Percentiles rank a stretch among this genome's conserved stretches.
Evolutionary conservation across 2,888 invertebrate genomes (phyloP).

Genomic region (Andrena praecox): DNA sequence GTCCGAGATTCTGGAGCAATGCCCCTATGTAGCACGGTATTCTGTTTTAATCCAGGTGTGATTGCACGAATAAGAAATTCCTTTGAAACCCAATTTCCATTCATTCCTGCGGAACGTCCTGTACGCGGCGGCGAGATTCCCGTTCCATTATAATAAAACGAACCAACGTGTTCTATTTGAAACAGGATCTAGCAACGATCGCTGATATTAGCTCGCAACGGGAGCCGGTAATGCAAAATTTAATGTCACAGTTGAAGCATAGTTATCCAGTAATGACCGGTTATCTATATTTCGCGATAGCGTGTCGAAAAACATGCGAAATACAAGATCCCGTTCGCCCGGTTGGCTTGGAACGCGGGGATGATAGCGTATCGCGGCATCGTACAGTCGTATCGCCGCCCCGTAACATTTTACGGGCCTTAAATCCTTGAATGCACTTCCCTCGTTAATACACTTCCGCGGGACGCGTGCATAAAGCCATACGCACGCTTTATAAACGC

Average conservation of each 20-base stretch:
- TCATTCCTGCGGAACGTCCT: not conserved
- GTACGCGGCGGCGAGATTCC: not conserved
- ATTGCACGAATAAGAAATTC: no score
- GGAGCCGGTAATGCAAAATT: not conserved
- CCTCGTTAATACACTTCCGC: constrained; percentile 20
- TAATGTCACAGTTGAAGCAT: constrained; percentile 1
- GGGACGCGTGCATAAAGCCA: constrained; percentile 1
- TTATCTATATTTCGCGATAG: constrained; percentile 17
- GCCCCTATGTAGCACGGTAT: no score
- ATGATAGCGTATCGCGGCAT: constrained; percentile 25
- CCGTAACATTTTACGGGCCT: constrained; percentile 33
- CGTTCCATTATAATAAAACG: not conserved
- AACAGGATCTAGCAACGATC: not conserved
- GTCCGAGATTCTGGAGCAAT: not conserved
- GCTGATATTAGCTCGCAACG: not conserved
- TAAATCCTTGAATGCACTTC: constrained; percentile 13
- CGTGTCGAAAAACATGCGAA: not conserved
- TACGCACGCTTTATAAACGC: not conserved
- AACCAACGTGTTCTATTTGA: not conserved
- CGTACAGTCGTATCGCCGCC: not conserved
- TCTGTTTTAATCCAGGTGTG: no score
- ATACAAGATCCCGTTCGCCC: constrained; percentile 24
- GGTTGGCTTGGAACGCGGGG: not conserved
- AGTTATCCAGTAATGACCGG: constrained; percentile 3
- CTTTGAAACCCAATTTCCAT: no score